A percentile compares a stretch with the other conserved stretches of the same genome.
These are phyloP conservation scores for Heliconius sara DNA, from an alignment of 2,888 invertebrate genomes.

Conservation along the genomic window DNA sequence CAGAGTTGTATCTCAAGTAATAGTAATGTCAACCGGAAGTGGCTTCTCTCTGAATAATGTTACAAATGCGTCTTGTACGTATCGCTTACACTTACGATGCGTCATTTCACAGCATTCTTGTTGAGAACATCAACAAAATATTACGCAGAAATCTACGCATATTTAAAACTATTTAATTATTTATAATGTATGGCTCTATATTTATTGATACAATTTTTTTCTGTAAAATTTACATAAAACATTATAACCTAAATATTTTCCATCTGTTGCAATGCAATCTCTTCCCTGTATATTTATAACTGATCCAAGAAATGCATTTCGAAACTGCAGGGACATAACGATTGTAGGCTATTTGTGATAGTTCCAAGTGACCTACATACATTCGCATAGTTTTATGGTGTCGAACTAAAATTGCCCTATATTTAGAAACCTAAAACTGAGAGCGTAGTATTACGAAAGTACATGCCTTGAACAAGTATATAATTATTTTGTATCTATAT, in stretches of 20 bases:
- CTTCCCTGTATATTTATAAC: conserved; percentile 55
- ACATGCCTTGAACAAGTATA: conserved; percentile 46
- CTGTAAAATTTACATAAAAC: neutral
- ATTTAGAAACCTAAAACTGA: conserved; percentile 67
- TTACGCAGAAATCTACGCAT: conserved; percentile 32
- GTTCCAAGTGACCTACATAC: conserved; percentile 69
- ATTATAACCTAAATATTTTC: conserved; percentile 27
- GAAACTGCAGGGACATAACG: conserved; percentile 68
- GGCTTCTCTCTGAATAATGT: conserved; percentile 16
- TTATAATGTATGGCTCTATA: neutral
- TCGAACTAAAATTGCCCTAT: conserved; percentile 69
- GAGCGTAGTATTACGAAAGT: conserved; percentile 60
- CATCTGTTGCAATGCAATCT: conserved; percentile 51
- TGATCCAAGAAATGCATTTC: conserved; percentile 55
- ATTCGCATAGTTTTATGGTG: conserved; percentile 67
- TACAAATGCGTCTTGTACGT: conserved; percentile 24
- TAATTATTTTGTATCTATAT: neutral
- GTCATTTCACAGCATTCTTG: conserved; percentile 38
- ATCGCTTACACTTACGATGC: conserved; percentile 20
- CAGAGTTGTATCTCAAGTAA: neutral
- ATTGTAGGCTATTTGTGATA: conserved; percentile 65
- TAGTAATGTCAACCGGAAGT: conserved; percentile 9
- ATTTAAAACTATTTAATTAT: neutral
- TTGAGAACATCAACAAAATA: conserved; percentile 31
- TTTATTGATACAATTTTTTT: neutral